These are phyloP conservation scores for Emydura subglobosa DNA, from an alignment of 2,113 vertebrate species.

Conservation along the genomic window DNA sequence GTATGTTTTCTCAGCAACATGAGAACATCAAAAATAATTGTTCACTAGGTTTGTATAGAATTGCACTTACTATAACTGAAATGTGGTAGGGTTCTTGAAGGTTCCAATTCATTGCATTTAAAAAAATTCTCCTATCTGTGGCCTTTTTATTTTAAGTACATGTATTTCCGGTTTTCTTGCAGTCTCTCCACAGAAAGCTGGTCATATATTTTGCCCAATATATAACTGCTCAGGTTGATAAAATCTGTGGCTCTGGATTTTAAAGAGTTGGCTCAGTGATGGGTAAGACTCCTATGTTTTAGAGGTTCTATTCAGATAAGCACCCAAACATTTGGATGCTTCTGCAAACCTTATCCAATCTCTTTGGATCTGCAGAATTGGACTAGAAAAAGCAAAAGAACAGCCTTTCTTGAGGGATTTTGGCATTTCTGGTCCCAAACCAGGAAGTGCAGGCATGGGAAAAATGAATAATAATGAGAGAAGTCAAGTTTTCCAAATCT, in stretches of 20 bases:
- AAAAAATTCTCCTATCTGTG: not conserved
- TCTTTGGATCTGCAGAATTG: not conserved
- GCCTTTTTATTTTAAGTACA: not conserved
- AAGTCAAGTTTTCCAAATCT: not conserved
- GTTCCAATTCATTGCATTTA: accelerated
- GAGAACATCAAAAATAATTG: slow-evolving; percentile 21
- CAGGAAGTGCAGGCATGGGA: not conserved
- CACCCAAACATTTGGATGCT: not conserved
- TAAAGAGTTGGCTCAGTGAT: not conserved
- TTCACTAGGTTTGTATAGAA: not conserved
- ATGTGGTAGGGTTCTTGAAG: not conserved
- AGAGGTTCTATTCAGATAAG: not conserved
- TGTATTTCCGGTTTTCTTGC: not conserved
- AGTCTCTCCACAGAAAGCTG: not conserved
- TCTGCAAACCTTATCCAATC: not conserved
- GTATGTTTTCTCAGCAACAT: slow-evolving; percentile 18
- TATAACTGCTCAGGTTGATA: accelerated
- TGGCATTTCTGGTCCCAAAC: slow-evolving; percentile 29
- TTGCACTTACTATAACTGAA: not conserved
- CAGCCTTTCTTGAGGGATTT: not conserved
- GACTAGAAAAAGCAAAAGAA: not conserved
- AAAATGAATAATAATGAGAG: not conserved
- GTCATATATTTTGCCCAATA: not conserved
- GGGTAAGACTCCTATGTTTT: accelerated
- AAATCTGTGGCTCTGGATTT: not conserved